These are phyloP conservation scores for Phenacoccus solenopsis DNA, from an alignment of 1,140 invertebrate genomes.

Conservation along the genomic window DNA sequence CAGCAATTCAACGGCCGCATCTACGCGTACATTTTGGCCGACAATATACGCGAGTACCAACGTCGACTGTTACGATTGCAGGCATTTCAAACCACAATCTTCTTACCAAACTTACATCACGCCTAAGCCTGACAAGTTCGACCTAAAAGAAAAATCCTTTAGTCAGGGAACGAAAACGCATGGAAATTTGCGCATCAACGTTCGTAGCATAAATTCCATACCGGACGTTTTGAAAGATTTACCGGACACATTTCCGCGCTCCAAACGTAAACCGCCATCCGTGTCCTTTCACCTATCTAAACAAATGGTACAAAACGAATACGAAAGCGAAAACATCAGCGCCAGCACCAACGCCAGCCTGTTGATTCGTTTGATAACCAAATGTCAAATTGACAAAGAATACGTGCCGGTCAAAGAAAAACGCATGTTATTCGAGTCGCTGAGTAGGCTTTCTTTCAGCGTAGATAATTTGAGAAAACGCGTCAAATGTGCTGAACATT, in stretches of 20 bases:
- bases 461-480: constrained; percentile 1
- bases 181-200: too few species aligned
- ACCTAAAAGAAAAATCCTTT: too few species aligned
- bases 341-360: neutral
- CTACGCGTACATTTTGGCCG: too few species aligned
- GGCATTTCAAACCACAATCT: too few species aligned
- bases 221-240: neutral
- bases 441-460: neutral
- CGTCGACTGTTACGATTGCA: too few species aligned
- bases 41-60: too few species aligned
- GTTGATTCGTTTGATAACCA: neutral
- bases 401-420: neutral
- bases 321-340: too few species aligned
- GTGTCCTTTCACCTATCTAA: neutral
- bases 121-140: too few species aligned
- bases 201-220: neutral
- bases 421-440: neutral
- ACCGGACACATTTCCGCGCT: neutral
- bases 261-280: neutral
- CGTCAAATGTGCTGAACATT: neutral
- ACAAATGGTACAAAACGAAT: neutral
- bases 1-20: too few species aligned
- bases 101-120: too few species aligned
- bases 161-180: too few species aligned
- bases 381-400: constrained; percentile 1